Base-by-base conservation (phyloP, 1,140 invertebrate species). In the Drosophila santomea region DNA sequence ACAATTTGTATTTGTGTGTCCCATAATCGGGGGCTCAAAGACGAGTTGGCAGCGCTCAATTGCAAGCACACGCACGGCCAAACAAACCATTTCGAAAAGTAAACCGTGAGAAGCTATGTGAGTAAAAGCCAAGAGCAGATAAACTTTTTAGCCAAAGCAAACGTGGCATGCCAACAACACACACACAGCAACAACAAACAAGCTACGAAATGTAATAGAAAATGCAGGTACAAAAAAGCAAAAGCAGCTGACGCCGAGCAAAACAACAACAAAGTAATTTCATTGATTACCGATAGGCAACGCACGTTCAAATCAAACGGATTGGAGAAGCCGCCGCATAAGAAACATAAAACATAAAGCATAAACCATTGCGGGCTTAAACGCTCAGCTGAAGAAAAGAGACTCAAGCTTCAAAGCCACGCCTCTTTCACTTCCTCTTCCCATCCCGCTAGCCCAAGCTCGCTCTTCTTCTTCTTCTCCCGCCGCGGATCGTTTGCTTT, bases 281-380 rank as follows among this genome's bases (percentile, higher is more conserved):
- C 84, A 88, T 88, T 88, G 84, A 88, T 88, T 88, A 88, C 84
- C 80, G 83, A 86, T 86, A 88, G 83, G 67, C 83, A 86, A 80
- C 84, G 84, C 84, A 86, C 80, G 83, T 84, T 80, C 83, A 66
- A 68, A 60, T 80, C 83, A 66, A 89, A 81, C 66, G 69, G 80
- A 67, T 71, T 67, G 74, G 61, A 86, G 61, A 86, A 81, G 72
- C 36, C 64, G 64, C 61, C 64, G 28, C 64, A 54, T 45, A 68
- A 20, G 20, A 68, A 68, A 47, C 73, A 76, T 76, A 76, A 67
- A 51, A 2, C 20, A 20, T 45, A 68, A 68, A 68, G 41, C 73
- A 76, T 76, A 76, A 67, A 51, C 55, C 47, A 76, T 67, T 35
- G 39, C 72, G 39, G 51, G 72, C 52, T 50, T 44, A 56, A 48